phyloP scores from a whole-genome alignment of 1,140 invertebrate genomes.

The Thaumatotibia leucotreta region DNA sequence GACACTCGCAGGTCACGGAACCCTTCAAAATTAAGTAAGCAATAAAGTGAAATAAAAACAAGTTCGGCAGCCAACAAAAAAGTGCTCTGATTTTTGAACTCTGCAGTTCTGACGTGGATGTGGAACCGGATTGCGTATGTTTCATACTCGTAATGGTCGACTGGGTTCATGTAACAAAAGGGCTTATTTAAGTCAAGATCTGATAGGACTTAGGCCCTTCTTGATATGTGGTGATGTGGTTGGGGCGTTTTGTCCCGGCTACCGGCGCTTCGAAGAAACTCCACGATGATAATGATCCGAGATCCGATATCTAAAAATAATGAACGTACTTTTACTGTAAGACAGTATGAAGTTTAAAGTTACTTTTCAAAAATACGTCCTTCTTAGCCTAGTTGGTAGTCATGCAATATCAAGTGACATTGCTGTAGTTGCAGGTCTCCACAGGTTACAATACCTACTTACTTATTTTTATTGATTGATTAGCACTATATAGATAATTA shows the following conservation, averaged over 20 bases:
- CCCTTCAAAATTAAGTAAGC: background rate
- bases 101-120: background rate
- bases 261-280: background rate
- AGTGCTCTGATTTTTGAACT: constrained; percentile 8
- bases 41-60: background rate
- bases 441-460: too few relatives aligned
- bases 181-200: background rate
- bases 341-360: background rate
- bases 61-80: constrained; percentile 2
- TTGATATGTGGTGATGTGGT: background rate
- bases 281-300: background rate
- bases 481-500: too few relatives aligned
- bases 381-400: too few relatives aligned
- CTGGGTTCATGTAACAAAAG: background rate
- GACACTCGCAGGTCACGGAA: background rate
- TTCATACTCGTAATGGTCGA: constrained; percentile 2
- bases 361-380: background rate
- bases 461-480: too few relatives aligned
- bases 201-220: background rate
- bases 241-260: background rate
- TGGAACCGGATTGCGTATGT: background rate
- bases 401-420: too few relatives aligned
- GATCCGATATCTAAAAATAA: background rate
- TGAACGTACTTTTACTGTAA: background rate
- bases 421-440: too few relatives aligned